phyloP scores from a whole-genome alignment of 2,888 invertebrate species.

The Lumbricus terrestris region DNA sequence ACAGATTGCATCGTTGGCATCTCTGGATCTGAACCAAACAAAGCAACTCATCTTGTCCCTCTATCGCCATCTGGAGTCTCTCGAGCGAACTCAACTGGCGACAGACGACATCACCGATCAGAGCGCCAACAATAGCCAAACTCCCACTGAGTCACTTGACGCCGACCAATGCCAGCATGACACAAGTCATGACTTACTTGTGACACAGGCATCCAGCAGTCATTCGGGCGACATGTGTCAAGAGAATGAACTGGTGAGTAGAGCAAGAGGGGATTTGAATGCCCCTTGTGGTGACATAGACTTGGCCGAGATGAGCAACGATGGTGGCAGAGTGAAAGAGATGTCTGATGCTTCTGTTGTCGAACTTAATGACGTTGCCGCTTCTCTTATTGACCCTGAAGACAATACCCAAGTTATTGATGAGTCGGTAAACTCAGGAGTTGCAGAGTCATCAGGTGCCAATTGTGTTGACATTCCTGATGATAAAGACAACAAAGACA shows the following conservation, averaged over 20 bases:
- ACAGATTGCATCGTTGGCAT: background rate
- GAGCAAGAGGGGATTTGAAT: background rate
- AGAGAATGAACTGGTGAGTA: background rate
- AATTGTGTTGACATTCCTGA: too few relatives aligned
- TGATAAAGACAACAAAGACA: too few relatives aligned
- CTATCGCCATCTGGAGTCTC: background rate
- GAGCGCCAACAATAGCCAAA: background rate
- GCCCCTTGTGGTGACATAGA: background rate
- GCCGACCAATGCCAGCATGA: background rate
- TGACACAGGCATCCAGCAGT: background rate
- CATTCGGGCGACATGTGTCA: background rate
- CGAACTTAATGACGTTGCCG: too few relatives aligned
- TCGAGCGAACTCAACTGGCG: background rate
- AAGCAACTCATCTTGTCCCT: background rate
- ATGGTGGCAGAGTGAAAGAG: background rate
- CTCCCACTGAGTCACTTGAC: background rate
- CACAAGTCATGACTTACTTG: constrained; percentile 4
- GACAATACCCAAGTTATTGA: background rate
- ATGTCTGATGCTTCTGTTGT: background rate
- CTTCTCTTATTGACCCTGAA: background rate
- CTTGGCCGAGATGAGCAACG: background rate
- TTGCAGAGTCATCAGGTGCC: background rate
- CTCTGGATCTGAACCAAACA: background rate
- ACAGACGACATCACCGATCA: background rate
- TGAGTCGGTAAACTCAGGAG: background rate